Percentiles rank a stretch among this genome's conserved stretches.
Evolutionary conservation across 2,888 invertebrate genomes (phyloP).

Genomic region (Noctua janthina): DNA sequence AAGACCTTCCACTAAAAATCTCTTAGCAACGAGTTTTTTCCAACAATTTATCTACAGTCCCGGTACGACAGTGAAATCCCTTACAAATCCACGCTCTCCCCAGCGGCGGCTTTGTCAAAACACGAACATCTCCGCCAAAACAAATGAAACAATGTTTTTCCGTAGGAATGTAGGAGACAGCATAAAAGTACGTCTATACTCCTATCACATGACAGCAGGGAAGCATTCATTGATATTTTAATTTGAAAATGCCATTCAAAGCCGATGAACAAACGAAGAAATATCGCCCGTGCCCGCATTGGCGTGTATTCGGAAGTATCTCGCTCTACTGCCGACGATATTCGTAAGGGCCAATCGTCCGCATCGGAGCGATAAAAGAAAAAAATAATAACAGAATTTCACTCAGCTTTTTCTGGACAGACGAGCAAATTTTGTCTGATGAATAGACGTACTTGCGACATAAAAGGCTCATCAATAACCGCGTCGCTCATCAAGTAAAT

Average conservation of each 20-base stretch:
- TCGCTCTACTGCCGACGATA: slow-evolving; percentile 55
- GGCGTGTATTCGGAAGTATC: slow-evolving; percentile 57
- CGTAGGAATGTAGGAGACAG: slow-evolving; percentile 41
- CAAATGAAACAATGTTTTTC: slow-evolving; percentile 63
- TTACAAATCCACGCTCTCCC: slow-evolving; percentile 73
- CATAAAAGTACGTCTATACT: slow-evolving; percentile 37
- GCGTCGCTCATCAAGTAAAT: slow-evolving; percentile 81
- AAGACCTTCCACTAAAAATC: slow-evolving; percentile 76
- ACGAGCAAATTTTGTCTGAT: slow-evolving; percentile 72
- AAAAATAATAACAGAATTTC: slow-evolving; percentile 68
- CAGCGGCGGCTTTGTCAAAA: slow-evolving; percentile 72
- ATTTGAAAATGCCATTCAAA: slow-evolving; percentile 60
- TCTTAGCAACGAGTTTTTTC: slow-evolving; percentile 73
- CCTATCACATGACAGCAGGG: slow-evolving; percentile 30
- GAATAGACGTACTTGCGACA: slow-evolving; percentile 71
- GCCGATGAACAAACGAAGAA: slow-evolving; percentile 46
- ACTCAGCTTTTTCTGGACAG: slow-evolving; percentile 67
- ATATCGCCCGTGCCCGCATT: slow-evolving; percentile 34
- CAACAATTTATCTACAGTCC: slow-evolving; percentile 75
- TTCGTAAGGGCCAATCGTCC: slow-evolving; percentile 51
- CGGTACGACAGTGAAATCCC: slow-evolving; percentile 74
- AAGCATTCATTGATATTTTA: slow-evolving; percentile 61
- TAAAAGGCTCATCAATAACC: slow-evolving; percentile 80
- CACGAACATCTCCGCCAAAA: slow-evolving; percentile 69
- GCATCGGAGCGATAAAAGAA: slow-evolving; percentile 50